Percentiles rank a stretch among this genome's conserved stretches.
Conservation (phyloP, 2,888 invertebrate genomes). For the Zygothrica quintamaculata region DNA sequence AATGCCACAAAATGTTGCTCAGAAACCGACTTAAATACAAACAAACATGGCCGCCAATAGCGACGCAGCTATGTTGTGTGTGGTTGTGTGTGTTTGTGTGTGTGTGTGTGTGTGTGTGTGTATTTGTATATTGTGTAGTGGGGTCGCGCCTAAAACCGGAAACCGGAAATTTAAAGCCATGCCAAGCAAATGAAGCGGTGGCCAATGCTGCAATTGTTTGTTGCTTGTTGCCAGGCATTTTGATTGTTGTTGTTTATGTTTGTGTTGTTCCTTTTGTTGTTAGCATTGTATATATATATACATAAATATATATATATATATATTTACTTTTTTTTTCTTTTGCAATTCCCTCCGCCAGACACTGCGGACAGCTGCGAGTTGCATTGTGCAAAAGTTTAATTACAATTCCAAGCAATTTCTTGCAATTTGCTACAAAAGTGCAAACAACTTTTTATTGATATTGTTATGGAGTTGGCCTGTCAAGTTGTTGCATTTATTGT, state of each 20-base stretch:
- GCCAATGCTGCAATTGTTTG: slow-evolving; percentile 49
- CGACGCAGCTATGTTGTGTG: slow-evolving; percentile 27
- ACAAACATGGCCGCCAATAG: slow-evolving; percentile 75
- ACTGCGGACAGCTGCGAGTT: slow-evolving; percentile 74
- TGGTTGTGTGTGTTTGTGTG: not conserved
- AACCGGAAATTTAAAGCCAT: slow-evolving; percentile 80
- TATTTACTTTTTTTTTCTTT: too few relatives aligned
- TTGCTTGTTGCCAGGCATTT: slow-evolving; percentile 68
- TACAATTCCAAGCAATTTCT: slow-evolving; percentile 70
- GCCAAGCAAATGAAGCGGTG: slow-evolving; percentile 73
- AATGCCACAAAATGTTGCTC: slow-evolving; percentile 77
- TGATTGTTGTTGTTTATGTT: slow-evolving; percentile 42
- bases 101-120: slow-evolving; percentile 1
- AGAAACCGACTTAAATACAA: slow-evolving; percentile 79
- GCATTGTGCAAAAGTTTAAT: slow-evolving; percentile 73
- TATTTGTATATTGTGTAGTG: not conserved
- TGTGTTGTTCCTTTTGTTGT: slow-evolving; percentile 23
- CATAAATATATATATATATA: too few relatives aligned
- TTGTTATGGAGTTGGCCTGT: slow-evolving; percentile 59
- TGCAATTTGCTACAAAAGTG: slow-evolving; percentile 62
- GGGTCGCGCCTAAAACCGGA: slow-evolving; percentile 63
- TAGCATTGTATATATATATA: too few relatives aligned
- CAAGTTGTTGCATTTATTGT: slow-evolving; percentile 18
- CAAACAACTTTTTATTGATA: slow-evolving; percentile 76
- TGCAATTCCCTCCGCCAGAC: slow-evolving; percentile 55